Evolutionary conservation across 2,113 vertebrate genomes (phyloP), one percentile per base, ranked within the genome.

Genomic region (Megaptera novaeangliae): DNA sequence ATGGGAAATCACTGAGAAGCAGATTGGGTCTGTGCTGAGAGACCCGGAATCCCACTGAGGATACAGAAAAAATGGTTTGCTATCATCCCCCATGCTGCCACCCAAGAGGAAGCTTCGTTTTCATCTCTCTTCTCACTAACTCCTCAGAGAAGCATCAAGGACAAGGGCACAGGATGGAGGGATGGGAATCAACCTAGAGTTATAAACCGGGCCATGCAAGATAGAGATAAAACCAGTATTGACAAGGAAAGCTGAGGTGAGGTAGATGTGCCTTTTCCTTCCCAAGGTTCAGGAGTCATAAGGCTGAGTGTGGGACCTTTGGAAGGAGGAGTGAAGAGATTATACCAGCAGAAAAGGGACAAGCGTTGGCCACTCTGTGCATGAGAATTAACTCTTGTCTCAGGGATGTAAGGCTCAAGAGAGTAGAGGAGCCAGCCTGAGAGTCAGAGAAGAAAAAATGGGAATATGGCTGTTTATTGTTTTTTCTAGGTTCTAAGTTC

Each of bases 361-460:
- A 89, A 96, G 41, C 3, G 17, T 34, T 81, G 44, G 44, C 9
- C 10, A 78, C 44, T 91, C 52, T 46, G 31, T 69, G 11, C 29
- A 21, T 89, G 39, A 92, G 41, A 87, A 84, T 85, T 69, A 95
- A 97, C 17, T 92, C 55, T 74, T 77, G 9, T 87, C 75, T 80
- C n/a, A 83, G 36, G 41, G 46, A 88, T 69, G 20, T 75, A 61
- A n/a, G 20, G 64, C 44, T 93, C 75, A 66, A 84, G 41, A 88
- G 46, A 83, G 36, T 34, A 86, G 25, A 83, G 20, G 39, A 52
- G 25, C 41, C 66, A 90, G 20, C 49, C 61, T 77, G 68, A 92
- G 34, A 87, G 15, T 18, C 72, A 72, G 34, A 61, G 31, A 61
- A 20, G 64, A 36, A 66, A 78, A 59, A 81, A 71, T 57, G 12